Evolutionary conservation across 2,888 invertebrate species (phyloP).

Genomic region (Drosophila formosana): DNA sequence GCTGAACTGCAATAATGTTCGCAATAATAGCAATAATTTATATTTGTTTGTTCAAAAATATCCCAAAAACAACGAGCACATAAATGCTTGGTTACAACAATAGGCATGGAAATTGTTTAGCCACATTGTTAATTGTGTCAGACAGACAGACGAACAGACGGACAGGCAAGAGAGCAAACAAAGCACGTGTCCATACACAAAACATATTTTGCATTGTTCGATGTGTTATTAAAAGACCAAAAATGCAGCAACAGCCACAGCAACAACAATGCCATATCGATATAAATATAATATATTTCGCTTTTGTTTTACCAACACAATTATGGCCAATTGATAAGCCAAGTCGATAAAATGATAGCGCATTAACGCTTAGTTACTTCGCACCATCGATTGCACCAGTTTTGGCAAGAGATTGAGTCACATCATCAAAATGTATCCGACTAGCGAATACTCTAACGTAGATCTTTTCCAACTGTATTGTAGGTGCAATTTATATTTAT

Average conservation of each 20-base stretch:
- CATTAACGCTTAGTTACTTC: neutral
- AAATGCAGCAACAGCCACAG: neutral
- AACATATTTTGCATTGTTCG: neutral
- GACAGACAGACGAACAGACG: neutral
- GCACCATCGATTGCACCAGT: neutral
- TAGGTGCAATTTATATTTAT: too few relatives aligned
- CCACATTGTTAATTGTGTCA: constrained; percentile 43
- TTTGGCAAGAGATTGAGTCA: neutral
- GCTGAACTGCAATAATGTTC: neutral
- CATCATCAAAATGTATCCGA: neutral
- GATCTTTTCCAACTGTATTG: too few relatives aligned
- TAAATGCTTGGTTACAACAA: constrained; percentile 4
- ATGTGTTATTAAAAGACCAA: neutral
- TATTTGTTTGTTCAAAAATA: neutral
- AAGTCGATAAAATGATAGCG: neutral
- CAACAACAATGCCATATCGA: neutral
- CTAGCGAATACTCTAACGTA: neutral
- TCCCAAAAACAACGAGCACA: constrained; percentile 8
- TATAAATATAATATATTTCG: neutral
- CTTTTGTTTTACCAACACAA: neutral
- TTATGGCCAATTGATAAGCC: neutral
- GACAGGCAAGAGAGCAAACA: neutral
- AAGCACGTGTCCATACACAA: neutral
- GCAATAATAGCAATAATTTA: neutral
- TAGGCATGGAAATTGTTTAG: constrained; percentile 42